phyloP scores from a whole-genome alignment of 1,140 invertebrate species.

The Pinna nobilis region DNA sequence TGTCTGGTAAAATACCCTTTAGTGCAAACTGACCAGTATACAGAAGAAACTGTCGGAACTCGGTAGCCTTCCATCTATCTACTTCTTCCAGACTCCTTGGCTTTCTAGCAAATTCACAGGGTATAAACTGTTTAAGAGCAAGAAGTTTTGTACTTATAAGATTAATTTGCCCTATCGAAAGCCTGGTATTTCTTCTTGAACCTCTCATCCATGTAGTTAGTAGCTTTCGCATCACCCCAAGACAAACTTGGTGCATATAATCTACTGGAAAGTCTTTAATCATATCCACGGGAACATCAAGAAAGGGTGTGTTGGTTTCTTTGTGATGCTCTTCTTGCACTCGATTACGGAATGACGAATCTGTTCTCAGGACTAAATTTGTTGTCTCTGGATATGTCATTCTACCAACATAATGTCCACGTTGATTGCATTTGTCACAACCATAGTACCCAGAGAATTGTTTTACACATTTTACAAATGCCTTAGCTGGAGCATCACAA shows the following conservation, averaged over 20 bases:
- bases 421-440: slow-evolving; percentile 50
- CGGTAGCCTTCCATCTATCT: slow-evolving; percentile 73
- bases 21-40: slow-evolving; percentile 67
- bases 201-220: slow-evolving; percentile 57
- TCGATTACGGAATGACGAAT: slow-evolving; percentile 52
- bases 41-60: slow-evolving; percentile 75
- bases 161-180: slow-evolving; percentile 14
- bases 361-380: slow-evolving; percentile 42
- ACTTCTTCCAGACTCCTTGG: slow-evolving; percentile 60
- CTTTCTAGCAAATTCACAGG: slow-evolving; percentile 69
- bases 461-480: slow-evolving; percentile 71
- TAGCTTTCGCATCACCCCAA: slow-evolving; percentile 62
- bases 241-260: slow-evolving; percentile 70
- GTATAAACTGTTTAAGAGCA: slow-evolving; percentile 18
- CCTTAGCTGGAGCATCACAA: slow-evolving; percentile 72
- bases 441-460: slow-evolving; percentile 55
- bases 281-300: slow-evolving; percentile 48
- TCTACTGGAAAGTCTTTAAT: slow-evolving; percentile 60
- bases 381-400: slow-evolving; percentile 49
- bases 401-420: slow-evolving; percentile 32
- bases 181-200: neutral
- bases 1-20: slow-evolving; percentile 3
- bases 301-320: slow-evolving; percentile 7
- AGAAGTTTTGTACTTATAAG: slow-evolving; percentile 9
- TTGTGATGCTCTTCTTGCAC: slow-evolving; percentile 66